Percentiles rank a stretch among this genome's conserved stretches.
Conservation (phyloP, 2,113 vertebrate species). For the Aspiorhynchus laticeps region DNA sequence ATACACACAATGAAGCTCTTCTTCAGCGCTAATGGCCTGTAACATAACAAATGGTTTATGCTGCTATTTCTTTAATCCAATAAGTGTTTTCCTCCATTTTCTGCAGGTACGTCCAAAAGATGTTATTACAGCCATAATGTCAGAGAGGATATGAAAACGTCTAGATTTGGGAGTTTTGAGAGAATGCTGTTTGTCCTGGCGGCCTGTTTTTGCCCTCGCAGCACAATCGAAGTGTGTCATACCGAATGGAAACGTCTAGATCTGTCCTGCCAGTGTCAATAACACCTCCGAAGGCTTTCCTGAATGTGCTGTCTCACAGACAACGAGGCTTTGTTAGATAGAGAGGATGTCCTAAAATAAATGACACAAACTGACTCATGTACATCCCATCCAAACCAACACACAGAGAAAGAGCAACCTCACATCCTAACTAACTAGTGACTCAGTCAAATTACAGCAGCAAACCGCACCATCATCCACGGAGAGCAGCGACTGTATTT, state of each 20-base stretch:
- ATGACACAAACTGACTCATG: slow-evolving; percentile 16
- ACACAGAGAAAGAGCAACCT: slow-evolving; percentile 8
- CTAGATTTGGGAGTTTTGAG: slow-evolving; percentile 52
- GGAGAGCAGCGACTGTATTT: neutral
- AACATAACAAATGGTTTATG: slow-evolving; percentile 43
- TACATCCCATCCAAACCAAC: neutral
- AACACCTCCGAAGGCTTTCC: slow-evolving; percentile 67
- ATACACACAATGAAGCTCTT: neutral
- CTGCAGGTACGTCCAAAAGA: slow-evolving; percentile 45
- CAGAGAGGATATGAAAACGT: slow-evolving; percentile 62
- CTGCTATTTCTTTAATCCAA: slow-evolving; percentile 59
- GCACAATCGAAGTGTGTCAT: slow-evolving; percentile 58
- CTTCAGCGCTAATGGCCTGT: slow-evolving; percentile 54
- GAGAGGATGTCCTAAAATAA: slow-evolving; percentile 18
- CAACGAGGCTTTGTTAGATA: slow-evolving; percentile 46
- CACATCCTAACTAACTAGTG: neutral
- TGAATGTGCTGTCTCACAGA: slow-evolving; percentile 51
- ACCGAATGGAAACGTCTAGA: slow-evolving; percentile 64
- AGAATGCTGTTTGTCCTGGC: slow-evolving; percentile 68
- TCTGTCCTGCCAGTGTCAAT: slow-evolving; percentile 67
- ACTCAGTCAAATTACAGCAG: neutral
- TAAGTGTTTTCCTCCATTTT: slow-evolving; percentile 55
- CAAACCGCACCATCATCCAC: neutral
- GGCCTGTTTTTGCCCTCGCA: slow-evolving; percentile 41
- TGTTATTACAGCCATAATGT: slow-evolving; percentile 64